Conservation (phyloP, 2,797 vertebrate genomes). For the Eutrigla gurnardus region DNA sequence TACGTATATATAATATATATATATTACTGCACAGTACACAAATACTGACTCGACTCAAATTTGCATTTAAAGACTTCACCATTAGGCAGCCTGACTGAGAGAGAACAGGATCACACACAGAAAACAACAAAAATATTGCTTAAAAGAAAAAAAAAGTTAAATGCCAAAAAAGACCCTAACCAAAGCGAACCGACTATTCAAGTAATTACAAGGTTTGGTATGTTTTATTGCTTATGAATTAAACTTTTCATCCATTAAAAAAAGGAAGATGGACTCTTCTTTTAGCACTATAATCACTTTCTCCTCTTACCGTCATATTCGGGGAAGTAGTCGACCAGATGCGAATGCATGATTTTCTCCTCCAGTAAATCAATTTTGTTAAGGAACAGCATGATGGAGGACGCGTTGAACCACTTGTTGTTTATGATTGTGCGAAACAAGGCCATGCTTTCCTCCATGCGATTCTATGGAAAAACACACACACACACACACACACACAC, state of each 20-base stretch:
- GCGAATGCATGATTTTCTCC: slow-evolving; percentile 85
- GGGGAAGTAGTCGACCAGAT: slow-evolving; percentile 86
- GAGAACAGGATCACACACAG: not conserved
- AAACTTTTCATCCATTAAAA: not conserved
- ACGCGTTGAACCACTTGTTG: slow-evolving; percentile 81
- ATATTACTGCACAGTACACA: not conserved
- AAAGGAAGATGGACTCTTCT: not conserved
- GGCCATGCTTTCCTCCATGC: slow-evolving; percentile 86
- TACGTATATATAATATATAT: too few relatives aligned
- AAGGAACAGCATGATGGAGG: slow-evolving; percentile 84
- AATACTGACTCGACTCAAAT: not conserved
- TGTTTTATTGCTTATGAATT: not conserved
- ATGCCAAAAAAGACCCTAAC: too few relatives aligned
- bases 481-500: not conserved
- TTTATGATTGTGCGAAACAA: slow-evolving; percentile 84
- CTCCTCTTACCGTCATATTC: slow-evolving; percentile 79
- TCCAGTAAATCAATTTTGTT: slow-evolving; percentile 85
- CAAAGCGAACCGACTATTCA: too few relatives aligned
- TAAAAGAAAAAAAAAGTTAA: too few relatives aligned
- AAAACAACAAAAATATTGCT: not conserved
- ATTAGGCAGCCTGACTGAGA: not conserved
- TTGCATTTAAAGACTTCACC: not conserved
- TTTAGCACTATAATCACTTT: not conserved
- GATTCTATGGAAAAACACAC: slow-evolving; percentile 69
- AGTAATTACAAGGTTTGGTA: not conserved